A percentile compares a stretch with the other conserved stretches of the same genome.
phyloP scores from a whole-genome alignment of 2,113 vertebrate genomes.

The Plecotus auritus region DNA sequence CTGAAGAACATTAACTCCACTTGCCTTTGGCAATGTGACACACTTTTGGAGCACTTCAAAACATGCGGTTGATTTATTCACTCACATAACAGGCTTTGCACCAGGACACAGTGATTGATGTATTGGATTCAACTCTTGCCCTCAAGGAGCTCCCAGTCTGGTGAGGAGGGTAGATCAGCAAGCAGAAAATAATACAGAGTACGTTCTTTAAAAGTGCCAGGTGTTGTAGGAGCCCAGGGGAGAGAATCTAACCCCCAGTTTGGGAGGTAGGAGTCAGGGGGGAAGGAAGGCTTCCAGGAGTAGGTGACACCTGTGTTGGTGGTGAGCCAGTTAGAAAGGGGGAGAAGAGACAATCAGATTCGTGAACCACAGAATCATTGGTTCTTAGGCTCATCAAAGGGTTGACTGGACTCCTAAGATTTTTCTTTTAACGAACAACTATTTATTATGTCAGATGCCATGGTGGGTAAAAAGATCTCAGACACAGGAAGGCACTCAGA shows the following conservation, averaged over 20 bases:
- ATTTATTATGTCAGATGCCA: not conserved
- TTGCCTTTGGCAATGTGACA: not conserved
- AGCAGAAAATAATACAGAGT: not conserved
- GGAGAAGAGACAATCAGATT: not conserved
- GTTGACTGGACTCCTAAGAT: not conserved
- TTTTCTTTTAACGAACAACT: not conserved
- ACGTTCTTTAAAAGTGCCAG: conserved; percentile 1
- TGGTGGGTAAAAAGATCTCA: not conserved
- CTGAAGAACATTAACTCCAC: not conserved
- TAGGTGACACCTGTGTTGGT: not conserved
- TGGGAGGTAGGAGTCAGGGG: too few relatives aligned
- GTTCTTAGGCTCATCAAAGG: not conserved
- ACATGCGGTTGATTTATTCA: not conserved
- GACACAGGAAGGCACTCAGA: not conserved
- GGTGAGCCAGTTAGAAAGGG: not conserved
- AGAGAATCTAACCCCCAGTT: not conserved
- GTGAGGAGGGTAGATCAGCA: not conserved
- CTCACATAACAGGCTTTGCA: not conserved
- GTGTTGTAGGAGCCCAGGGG: not conserved
- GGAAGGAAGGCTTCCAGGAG: not conserved
- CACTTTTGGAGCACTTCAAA: not conserved
- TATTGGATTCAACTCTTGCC: not conserved
- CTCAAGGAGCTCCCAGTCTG: not conserved
- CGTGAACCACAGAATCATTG: not conserved
- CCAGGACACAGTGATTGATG: not conserved